Base-by-base conservation (phyloP, 2,113 vertebrate species). In the Pimephales promelas region DNA sequence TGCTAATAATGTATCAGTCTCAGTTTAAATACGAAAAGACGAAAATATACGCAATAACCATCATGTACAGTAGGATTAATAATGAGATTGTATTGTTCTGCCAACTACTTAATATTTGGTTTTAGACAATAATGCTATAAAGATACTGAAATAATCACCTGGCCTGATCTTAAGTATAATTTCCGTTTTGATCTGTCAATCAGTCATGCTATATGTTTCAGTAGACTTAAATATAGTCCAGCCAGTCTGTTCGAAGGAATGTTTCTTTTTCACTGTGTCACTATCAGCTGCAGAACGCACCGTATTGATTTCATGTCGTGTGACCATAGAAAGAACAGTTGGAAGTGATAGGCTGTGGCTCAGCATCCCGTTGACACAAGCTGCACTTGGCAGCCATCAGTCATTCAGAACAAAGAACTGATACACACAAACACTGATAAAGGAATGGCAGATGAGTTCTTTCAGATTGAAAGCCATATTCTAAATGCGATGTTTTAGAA, bases 241-340 rank as follows among this genome's bases (percentile, higher is more conserved):
- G 91, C 90, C 88, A 83, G 82, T 40, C 9, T 40, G 8, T 88
- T 71, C 81, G 70, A 87, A 87, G 87, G 79, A 86, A 87, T 92
- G 86, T 90, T 88, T 92, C 90, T 89, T 89, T 89, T 83, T 76
- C 83, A 84, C 87, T 87, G 88, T 84, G 88, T 90, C 92, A 92
- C 91, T 90, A 92, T 91, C 92, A 93, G 84, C 85, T 85, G 84
- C 87, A 92, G 92, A 93, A 92, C 88, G 88, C 85, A 83, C 84
- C 62, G 81, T 92, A 94, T 94, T 91, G 92, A 94, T 94, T 94
- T 94, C 86, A 88, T 89, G 92, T 93, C 92, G 86, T 71, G 59
- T 83, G 85, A 88, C 88, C 85, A 86, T 84, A 81, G 83, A 88
- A 66, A 85, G 88, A 88, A 88, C 90, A 89, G 89, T 91, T 92